These are phyloP conservation scores for Pseudanteris insignis DNA, from an alignment of 2,888 invertebrate genomes.

Conservation along the genomic window DNA sequence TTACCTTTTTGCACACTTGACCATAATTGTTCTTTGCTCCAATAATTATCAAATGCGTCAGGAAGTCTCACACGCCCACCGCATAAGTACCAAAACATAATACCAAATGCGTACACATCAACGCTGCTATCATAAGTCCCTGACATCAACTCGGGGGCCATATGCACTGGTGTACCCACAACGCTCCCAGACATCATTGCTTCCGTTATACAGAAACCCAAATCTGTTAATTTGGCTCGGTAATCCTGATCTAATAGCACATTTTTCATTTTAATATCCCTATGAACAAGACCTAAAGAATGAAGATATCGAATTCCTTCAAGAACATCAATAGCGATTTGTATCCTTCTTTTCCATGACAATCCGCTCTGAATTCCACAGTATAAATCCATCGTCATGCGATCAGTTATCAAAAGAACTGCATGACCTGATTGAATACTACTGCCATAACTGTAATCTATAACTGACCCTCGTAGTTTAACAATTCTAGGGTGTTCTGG, in stretches of 20 bases:
- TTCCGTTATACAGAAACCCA: constrained; percentile 90
- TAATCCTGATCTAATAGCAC: constrained; percentile 79
- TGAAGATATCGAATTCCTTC: constrained; percentile 90
- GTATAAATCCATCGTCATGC: constrained; percentile 80
- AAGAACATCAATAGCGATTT: constrained; percentile 83
- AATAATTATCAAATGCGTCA: constrained; percentile 81
- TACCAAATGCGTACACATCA: constrained; percentile 90
- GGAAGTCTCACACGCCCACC: constrained; percentile 84
- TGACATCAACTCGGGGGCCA: constrained; percentile 88
- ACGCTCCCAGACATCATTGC: constrained; percentile 91
- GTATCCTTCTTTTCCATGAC: constrained; percentile 72
- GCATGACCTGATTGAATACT: constrained; percentile 71
- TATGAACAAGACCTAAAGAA: constrained; percentile 84
- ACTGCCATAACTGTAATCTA: constrained; percentile 80
- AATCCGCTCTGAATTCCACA: constrained; percentile 76
- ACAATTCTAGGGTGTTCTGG: constrained; percentile 84
- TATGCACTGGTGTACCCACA: constrained; percentile 89
- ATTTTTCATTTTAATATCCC: constrained; percentile 91
- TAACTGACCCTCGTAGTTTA: constrained; percentile 79
- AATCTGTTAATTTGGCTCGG: constrained; percentile 84
- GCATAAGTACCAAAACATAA: constrained; percentile 90
- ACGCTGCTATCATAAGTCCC: constrained; percentile 85
- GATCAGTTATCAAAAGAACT: constrained; percentile 83
- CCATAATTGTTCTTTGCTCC: constrained; percentile 88
- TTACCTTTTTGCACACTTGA: constrained; percentile 82